Evolutionary conservation across 2,113 vertebrate genomes (phyloP).

Genomic region (Pachypanchax playfairii): DNA sequence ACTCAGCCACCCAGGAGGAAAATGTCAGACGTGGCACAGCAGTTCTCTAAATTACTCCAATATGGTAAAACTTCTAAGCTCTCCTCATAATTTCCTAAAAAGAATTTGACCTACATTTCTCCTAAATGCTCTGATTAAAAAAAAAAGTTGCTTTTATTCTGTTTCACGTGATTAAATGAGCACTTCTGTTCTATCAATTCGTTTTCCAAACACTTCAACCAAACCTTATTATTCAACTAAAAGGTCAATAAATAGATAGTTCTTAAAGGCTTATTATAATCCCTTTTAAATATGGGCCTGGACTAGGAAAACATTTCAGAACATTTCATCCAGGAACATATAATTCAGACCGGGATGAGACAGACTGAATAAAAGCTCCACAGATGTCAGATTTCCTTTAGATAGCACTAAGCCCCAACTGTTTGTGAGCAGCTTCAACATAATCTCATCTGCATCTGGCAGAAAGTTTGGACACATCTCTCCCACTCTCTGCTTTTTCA

Average conservation of each 20-base stretch:
- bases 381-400: constrained; percentile 33
- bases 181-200: background rate
- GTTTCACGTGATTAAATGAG: no score
- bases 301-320: constrained; percentile 10
- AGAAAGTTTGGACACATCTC: constrained; percentile 36
- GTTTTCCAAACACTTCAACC: background rate
- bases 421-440: background rate
- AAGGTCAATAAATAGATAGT: background rate
- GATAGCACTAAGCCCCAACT: constrained; percentile 15
- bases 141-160: constrained; percentile 41
- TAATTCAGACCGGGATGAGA: background rate
- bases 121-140: constrained; percentile 44
- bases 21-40: constrained; percentile 45
- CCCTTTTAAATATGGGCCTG: background rate
- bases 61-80: constrained; percentile 56
- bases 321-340: constrained; percentile 13
- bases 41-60: constrained; percentile 61
- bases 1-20: constrained; percentile 49
- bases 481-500: constrained; percentile 12
- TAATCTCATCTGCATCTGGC: constrained; percentile 60
- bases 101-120: constrained; percentile 71
- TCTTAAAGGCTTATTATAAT: background rate
- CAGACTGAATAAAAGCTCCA: constrained; percentile 3
- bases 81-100: constrained; percentile 44
- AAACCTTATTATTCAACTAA: background rate